phyloP scores from a whole-genome alignment of 1,140 invertebrate genomes.

The Dysdera silvatica region DNA sequence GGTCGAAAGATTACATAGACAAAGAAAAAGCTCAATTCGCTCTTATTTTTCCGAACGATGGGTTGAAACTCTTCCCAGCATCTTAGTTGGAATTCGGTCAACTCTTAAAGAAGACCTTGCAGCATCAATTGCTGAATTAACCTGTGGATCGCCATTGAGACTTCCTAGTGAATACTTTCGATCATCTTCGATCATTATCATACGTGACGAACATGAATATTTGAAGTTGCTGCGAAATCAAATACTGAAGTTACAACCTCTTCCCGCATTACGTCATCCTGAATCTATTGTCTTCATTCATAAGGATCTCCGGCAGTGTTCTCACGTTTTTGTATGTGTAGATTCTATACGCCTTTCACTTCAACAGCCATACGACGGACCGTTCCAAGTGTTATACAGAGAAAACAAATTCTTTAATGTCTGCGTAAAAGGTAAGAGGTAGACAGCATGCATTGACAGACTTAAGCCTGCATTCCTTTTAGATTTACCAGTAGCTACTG shows the following conservation, averaged over 20 bases:
- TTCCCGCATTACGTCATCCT: not conserved
- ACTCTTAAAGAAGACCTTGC: slow-evolving; percentile 36
- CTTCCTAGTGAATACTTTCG: slow-evolving; percentile 32
- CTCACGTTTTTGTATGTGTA: not conserved
- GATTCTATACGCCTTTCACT: not conserved
- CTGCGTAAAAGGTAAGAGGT: not conserved
- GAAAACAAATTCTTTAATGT: not conserved
- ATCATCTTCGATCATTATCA: too few relatives aligned
- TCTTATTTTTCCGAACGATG: slow-evolving; percentile 33
- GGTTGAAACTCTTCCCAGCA: slow-evolving; percentile 39
- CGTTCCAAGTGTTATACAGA: not conserved
- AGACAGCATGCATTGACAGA: not conserved
- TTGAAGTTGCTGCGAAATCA: not conserved
- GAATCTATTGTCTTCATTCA: not conserved
- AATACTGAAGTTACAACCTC: not conserved
- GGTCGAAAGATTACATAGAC: slow-evolving; percentile 42
- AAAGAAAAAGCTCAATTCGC: slow-evolving; percentile 10
- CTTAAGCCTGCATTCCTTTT: slow-evolving; percentile 3
- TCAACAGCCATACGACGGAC: not conserved
- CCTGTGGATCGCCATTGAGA: slow-evolving; percentile 28
- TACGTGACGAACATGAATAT: not conserved
- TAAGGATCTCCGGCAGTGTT: not conserved
- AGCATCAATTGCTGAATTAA: slow-evolving; percentile 28
- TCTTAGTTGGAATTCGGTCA: slow-evolving; percentile 38
- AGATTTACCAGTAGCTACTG: too few relatives aligned